Evolutionary conservation across 2,113 vertebrate species (phyloP), one percentile per base, ranked within the genome.

Genomic region (Xiphophorus hellerii): DNA sequence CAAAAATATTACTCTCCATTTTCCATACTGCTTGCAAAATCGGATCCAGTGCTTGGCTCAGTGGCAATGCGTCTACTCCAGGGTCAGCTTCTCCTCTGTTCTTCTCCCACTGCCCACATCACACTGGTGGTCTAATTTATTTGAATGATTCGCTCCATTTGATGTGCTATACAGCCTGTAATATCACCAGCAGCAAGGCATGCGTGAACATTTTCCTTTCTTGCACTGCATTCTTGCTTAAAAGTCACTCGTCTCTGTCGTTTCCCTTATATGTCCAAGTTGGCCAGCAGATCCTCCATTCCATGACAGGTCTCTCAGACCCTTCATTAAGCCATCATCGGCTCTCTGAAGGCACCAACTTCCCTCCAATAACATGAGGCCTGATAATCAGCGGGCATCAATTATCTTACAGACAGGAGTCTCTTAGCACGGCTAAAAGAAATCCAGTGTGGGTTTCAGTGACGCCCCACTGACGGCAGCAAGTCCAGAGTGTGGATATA

Each of bases 11-110:
- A 62, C 48, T 31, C 39, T 83, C 77, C 6, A 60, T 84, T 90
- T 92, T 90, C 88, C 84, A 30, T 62, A 33, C 1, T 0, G 62
- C 78, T 0, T 82, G 76, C 80, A 83, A 67, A 82, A 76, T 48
- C 6, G 60, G 31, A 86, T 76, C 81, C 83, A 69, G 39, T 8
- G 31, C 69, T 60, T 66, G 78, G 62, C 42, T 77, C 69, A 35
- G 42, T 71, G 83, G 62, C 81, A 22, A 48, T 33, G 68, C 5
- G 17, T 48, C 44, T 48, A 44, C 42, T 14, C 77, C 44, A 22
- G 15, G 12, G 12, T 28, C 65, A 78, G n/a, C 71, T 37, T 69
- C 64, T 76, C 63, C 76, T 65, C 58, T 58, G 72, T 35, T 10
- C 62, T 39, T 61, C 9, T 64, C 54, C 33, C 63, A 44, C 79